Conservation (phyloP, 2,113 vertebrate species). For the Peromyscus leucopus region DNA sequence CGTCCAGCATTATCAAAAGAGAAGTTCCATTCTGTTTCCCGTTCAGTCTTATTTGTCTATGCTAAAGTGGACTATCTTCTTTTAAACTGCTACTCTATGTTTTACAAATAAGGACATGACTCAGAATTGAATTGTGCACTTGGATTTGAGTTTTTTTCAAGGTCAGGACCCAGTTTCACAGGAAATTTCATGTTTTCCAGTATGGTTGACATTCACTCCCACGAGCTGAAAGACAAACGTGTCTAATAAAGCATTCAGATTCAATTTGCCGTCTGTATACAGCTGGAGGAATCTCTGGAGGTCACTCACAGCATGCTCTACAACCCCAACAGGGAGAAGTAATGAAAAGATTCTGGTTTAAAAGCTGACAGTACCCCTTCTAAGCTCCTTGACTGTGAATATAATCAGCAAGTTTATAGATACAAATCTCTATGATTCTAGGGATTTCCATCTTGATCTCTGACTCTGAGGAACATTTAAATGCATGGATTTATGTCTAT, state of each 20-base stretch:
- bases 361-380: conserved; percentile 87
- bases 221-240: conserved; percentile 88
- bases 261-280: conserved; percentile 89
- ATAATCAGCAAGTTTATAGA: conserved; percentile 87
- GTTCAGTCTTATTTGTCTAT: conserved; percentile 67
- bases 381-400: conserved; percentile 83
- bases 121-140: conserved; percentile 79
- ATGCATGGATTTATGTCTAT: conserved; percentile 80
- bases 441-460: conserved; percentile 84
- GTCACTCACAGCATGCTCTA: conserved; percentile 88
- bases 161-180: conserved; percentile 86
- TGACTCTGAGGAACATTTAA: conserved; percentile 74
- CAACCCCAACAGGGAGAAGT: conserved; percentile 88
- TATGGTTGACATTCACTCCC: conserved; percentile 85
- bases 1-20: conserved; percentile 7
- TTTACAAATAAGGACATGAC: conserved; percentile 81
- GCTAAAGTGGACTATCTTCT: conserved; percentile 53
- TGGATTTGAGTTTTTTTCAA: conserved; percentile 84
- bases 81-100: conserved; percentile 59
- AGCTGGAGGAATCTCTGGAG: conserved; percentile 89
- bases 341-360: conserved; percentile 89
- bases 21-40: conserved; percentile 63
- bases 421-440: conserved; percentile 82
- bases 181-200: conserved; percentile 85
- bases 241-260: conserved; percentile 92